Conservation (phyloP, 2,113 vertebrate species). For the Emydura subglobosa region DNA sequence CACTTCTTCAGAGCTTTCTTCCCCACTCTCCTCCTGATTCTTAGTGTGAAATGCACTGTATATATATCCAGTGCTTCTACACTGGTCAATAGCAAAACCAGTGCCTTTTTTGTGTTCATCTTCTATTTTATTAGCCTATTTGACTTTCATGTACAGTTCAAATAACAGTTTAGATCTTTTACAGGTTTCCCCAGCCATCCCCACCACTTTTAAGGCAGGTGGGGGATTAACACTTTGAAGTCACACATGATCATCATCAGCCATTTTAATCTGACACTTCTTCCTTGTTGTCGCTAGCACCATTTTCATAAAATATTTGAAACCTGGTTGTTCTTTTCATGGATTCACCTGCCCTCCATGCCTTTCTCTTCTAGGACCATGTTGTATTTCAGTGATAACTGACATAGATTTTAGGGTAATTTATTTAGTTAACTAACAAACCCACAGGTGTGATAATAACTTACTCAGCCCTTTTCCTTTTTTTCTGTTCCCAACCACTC, state of each 20-base stretch:
- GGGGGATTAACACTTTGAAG: not conserved
- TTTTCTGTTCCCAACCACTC: not conserved
- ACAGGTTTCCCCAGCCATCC: not conserved
- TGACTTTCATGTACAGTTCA: not conserved
- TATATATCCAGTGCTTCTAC: not conserved
- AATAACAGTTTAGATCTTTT: not conserved
- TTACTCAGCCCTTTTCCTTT: not conserved
- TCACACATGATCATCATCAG: not conserved
- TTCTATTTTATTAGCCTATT: not conserved
- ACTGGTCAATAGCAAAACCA: not conserved
- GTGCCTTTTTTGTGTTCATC: not conserved
- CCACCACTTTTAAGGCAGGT: not conserved
- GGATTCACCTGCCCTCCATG: accelerated
- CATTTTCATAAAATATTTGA: not conserved
- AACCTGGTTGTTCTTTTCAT: not conserved
- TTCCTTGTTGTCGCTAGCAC: not conserved
- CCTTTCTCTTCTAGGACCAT: not conserved
- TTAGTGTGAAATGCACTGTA: not conserved
- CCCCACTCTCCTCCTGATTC: too few species aligned
- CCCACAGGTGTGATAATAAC: not conserved
- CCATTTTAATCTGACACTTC: not conserved
- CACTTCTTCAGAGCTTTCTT: not conserved
- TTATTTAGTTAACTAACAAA: constrained; percentile 44
- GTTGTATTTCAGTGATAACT: not conserved
- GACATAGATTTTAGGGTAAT: constrained; percentile 18